Base-by-base conservation (phyloP, 64 coral and sea anemone genomes). In the Actinia tenebrosa region DNA sequence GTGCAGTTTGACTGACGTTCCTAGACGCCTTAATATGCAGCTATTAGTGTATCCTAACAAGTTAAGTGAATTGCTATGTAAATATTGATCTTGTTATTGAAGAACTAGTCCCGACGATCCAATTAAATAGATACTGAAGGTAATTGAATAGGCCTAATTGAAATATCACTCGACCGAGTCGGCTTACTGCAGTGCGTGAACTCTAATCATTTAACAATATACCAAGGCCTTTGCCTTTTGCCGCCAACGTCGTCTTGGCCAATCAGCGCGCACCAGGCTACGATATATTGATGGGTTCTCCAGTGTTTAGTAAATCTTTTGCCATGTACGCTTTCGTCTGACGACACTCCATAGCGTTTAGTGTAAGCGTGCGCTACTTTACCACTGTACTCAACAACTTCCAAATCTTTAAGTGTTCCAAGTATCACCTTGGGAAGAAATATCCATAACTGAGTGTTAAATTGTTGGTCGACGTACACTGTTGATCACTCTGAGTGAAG, bases 131-230 rank as follows among this genome's bases (percentile, higher is more conserved):
- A 72, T 72, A 75, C 69, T 75, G 69, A 2, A 75, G 2, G 69
- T 30, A 75, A 75, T 75, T 75, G 69, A 75, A 75, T 75, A 30
- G 69, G 25, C 22, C 69, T 75, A 75, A 75, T 75, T 75, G 25
- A 75, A 75, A 75, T 75, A 75, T 75, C 69, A 75, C 69, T 75
- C 25, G 69, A 75, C 25, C 69, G 69, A 75, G 69, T 75, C 69
- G 69, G 69, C 69, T 75, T 75, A 75, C 26, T 30, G 22, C 69
- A 75, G 69, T 75, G 69, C 69, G 26, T 75, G 69, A 75, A 75
- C 69, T 75, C 69, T 75, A 75, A 75, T 75, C 69, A 75, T 30
- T 75, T 26, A 66, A 66, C 63, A 66, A 66, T 66, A 58, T 66
- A 66, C 19, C 10, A 23, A 20, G 69, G 7, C 27, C 69, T 75